These are phyloP conservation scores for Dolichopus griseipennis DNA, from an alignment of 2,888 invertebrate species.

Conservation along the genomic window DNA sequence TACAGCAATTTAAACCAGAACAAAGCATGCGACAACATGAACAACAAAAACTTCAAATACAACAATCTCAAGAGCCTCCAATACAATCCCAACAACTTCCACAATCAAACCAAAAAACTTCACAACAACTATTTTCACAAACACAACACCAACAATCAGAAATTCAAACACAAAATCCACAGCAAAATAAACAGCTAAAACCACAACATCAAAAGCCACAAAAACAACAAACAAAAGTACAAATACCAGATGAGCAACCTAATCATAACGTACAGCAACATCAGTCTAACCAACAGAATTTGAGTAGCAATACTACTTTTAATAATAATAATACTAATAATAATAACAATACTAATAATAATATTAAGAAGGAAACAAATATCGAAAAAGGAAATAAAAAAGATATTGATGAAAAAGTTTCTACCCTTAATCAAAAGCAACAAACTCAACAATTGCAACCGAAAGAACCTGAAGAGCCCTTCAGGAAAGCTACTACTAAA, in stretches of 20 bases:
- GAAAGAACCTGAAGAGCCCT: slow-evolving; percentile 12
- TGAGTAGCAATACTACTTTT: neutral
- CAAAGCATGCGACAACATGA: neutral
- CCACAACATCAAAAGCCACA: slow-evolving; percentile 8
- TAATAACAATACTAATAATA: neutral
- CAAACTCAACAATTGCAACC: slow-evolving; percentile 12
- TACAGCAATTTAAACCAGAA: neutral
- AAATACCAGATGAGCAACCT: slow-evolving; percentile 13
- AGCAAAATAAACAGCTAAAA: slow-evolving; percentile 11
- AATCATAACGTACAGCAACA: slow-evolving; percentile 14
- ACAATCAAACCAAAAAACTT: neutral
- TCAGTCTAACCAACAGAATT: slow-evolving; percentile 9
- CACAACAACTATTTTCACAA: neutral
- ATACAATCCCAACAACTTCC: neutral
- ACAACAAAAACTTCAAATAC: neutral
- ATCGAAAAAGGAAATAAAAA: neutral
- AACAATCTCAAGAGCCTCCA: neutral
- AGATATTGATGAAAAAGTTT: neutral
- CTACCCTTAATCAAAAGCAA: neutral
- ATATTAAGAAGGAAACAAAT: neutral
- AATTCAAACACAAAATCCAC: neutral
- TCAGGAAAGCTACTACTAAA: neutral
- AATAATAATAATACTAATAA: neutral
- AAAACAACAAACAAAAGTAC: slow-evolving; percentile 14
- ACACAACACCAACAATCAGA: neutral